Evolutionary conservation across 53 echinoderm and acorn worm species (phyloP).

Genomic region (Paelopatides confundens): DNA sequence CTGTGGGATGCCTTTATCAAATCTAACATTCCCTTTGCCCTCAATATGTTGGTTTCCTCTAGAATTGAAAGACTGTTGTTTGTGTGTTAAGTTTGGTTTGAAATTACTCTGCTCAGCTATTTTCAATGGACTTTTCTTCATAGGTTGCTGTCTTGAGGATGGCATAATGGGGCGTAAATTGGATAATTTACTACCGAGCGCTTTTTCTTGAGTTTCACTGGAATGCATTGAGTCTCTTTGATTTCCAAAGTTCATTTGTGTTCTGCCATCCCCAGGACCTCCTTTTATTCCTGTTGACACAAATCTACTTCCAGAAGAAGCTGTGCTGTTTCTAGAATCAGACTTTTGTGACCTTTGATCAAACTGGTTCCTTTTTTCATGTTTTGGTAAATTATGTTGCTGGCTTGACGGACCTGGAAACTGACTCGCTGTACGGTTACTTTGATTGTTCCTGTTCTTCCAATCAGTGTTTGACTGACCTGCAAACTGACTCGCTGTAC

Average conservation of each 20-base stretch:
- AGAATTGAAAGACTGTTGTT: background rate
- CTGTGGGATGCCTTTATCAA: background rate
- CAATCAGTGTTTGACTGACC: background rate
- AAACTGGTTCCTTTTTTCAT: too few relatives aligned
- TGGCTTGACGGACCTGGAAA: too few relatives aligned
- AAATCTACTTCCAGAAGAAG: background rate
- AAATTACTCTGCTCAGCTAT: background rate
- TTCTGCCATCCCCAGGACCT: background rate
- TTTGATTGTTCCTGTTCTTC: too few relatives aligned
- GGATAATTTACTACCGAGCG: background rate
- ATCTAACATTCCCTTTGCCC: too few relatives aligned
- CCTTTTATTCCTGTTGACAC: background rate
- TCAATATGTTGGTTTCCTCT: background rate
- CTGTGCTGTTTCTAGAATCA: background rate
- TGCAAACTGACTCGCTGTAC: background rate
- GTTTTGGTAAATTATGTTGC: too few relatives aligned
- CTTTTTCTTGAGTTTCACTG: background rate
- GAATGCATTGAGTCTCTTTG: background rate
- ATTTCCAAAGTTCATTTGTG: background rate
- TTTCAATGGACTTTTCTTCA: background rate
- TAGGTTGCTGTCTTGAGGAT: background rate
- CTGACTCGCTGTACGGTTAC: too few relatives aligned
- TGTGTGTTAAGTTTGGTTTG: background rate
- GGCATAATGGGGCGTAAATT: background rate
- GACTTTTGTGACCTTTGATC: background rate